These are phyloP conservation scores for Eupeodes latifasciatus DNA, from an alignment of 2,888 invertebrate genomes.

Conservation along the genomic window DNA sequence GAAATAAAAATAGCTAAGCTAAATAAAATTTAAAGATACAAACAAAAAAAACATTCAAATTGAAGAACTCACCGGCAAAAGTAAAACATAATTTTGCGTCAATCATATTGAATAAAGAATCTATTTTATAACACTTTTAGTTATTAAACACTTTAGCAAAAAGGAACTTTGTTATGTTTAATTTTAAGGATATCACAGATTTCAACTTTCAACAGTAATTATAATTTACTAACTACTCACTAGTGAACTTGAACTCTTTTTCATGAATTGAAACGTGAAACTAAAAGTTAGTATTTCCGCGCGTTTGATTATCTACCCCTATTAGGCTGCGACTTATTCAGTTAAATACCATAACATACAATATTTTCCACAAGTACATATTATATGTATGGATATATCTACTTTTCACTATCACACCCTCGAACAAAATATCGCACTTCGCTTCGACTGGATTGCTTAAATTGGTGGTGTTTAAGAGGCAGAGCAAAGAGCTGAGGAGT, in stretches of 20 bases:
- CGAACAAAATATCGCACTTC: conserved; percentile 50
- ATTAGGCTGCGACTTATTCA: conserved; percentile 20
- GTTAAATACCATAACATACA: conserved; percentile 41
- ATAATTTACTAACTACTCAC: conserved; percentile 1
- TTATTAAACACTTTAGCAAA: conserved; percentile 4
- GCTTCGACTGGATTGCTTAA: conserved; percentile 43
- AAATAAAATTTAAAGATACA: background rate
- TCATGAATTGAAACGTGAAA: conserved; percentile 64
- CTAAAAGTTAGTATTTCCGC: conserved; percentile 66
- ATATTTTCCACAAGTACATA: background rate
- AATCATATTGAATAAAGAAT: conserved; percentile 28
- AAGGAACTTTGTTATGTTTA: background rate
- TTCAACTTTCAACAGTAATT: background rate
- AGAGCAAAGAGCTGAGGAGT: conserved; percentile 24
- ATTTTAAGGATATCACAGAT: conserved; percentile 16
- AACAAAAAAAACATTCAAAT: background rate
- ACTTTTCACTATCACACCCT: conserved; percentile 56
- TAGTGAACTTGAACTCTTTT: conserved; percentile 66
- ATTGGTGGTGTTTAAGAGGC: conserved; percentile 24
- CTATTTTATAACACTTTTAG: background rate
- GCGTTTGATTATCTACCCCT: conserved; percentile 71
- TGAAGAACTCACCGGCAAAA: conserved; percentile 47
- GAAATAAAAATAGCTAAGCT: too few relatives aligned
- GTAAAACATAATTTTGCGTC: conserved; percentile 16
- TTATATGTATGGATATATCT: background rate